These are phyloP conservation scores for Microcebus lehilahytsara DNA, from an alignment of 2,113 vertebrate species.

Conservation along the genomic window DNA sequence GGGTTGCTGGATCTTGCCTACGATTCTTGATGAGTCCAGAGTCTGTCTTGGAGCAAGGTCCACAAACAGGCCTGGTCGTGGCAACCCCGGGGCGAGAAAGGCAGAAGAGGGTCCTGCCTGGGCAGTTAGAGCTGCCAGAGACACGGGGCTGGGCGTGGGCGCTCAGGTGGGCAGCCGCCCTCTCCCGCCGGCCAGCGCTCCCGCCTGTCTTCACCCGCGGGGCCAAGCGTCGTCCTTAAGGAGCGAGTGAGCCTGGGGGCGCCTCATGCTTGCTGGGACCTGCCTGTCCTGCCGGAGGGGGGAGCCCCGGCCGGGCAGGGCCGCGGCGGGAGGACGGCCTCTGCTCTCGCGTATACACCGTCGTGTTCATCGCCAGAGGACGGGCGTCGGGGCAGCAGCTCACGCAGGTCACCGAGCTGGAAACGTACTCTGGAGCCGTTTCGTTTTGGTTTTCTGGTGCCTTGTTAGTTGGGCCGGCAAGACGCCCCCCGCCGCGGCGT, in stretches of 20 bases:
- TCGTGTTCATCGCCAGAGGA: background rate
- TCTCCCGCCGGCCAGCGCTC: background rate
- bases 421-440: background rate
- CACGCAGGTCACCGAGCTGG: background rate
- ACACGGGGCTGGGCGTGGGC: background rate
- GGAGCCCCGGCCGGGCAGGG: background rate
- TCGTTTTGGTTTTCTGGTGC: background rate
- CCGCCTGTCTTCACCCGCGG: background rate
- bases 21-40: conserved; percentile 21
- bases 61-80: background rate
- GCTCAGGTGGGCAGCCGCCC: background rate
- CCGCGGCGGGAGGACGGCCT: no score
- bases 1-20: background rate
- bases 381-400: background rate
- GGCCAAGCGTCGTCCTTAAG: background rate
- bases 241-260: background rate
- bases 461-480: background rate
- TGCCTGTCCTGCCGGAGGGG: background rate
- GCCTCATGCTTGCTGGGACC: background rate
- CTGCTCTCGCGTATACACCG: background rate
- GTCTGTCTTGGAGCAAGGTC: background rate
- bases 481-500: fast-evolving
- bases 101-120: background rate
- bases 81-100: background rate
- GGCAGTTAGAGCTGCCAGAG: background rate